Percentiles rank a stretch among this genome's conserved stretches.
phyloP scores from a whole-genome alignment of 2,888 invertebrate species.

The Alloscopus bannaensis region DNA sequence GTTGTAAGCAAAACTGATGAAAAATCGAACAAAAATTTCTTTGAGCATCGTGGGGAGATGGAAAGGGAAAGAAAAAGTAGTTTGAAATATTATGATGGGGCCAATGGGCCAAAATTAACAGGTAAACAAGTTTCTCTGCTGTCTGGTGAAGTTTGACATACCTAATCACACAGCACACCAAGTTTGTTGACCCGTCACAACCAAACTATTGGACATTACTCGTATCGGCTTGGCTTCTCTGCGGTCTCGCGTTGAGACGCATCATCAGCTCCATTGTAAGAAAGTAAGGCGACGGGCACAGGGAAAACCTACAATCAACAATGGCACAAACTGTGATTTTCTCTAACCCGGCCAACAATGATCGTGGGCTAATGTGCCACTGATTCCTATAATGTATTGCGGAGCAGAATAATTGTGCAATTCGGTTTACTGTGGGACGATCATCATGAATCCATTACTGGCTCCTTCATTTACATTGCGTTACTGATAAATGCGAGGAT shows the following conservation, averaged over 20 bases:
- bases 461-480: background rate
- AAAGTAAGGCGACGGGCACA: background rate
- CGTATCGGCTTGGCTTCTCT: constrained; percentile 6
- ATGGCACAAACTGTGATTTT: constrained; percentile 45
- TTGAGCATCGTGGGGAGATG: background rate
- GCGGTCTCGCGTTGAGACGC: too few relatives aligned
- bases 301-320: constrained; percentile 30
- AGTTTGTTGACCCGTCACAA: constrained; percentile 58
- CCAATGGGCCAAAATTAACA: constrained; percentile 45
- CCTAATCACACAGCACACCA: constrained; percentile 9
- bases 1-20: constrained; percentile 25
- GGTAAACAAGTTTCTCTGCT: constrained; percentile 49
- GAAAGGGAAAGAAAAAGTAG: constrained; percentile 22
- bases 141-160: constrained; percentile 35
- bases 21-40: constrained; percentile 4
- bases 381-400: too few relatives aligned
- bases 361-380: too few relatives aligned
- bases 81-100: constrained; percentile 35
- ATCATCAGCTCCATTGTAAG: background rate
- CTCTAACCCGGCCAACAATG: too few relatives aligned
- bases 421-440: constrained; percentile 12
- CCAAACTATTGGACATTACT: constrained; percentile 52
- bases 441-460: constrained; percentile 6
- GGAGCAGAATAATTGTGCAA: background rate
- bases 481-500: constrained; percentile 10